These are phyloP conservation scores for Acrocephalus scirpaceus DNA, from an alignment of 2,797 vertebrate species.

Conservation along the genomic window DNA sequence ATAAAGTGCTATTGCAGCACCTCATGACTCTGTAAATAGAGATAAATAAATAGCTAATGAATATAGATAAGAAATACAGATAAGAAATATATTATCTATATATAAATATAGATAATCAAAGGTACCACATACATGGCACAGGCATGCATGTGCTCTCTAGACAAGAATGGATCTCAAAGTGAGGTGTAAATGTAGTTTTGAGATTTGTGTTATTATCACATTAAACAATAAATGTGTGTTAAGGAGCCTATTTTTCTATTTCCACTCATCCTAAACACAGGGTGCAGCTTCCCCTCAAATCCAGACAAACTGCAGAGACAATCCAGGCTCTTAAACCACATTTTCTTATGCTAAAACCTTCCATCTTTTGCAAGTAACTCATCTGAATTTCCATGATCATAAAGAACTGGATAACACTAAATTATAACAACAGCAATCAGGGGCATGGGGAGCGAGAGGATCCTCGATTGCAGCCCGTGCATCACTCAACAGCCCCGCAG, in stretches of 20 bases:
- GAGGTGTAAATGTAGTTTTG: not conserved
- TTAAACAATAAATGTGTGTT: not conserved
- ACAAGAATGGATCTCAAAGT: not conserved
- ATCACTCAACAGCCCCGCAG: slow-evolving; percentile 67
- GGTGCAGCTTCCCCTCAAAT: not conserved
- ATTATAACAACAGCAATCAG: slow-evolving; percentile 82
- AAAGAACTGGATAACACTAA: slow-evolving; percentile 72
- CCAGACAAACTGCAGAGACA: not conserved
- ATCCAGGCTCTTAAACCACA: not conserved
- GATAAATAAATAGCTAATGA: not conserved
- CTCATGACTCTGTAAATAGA: not conserved
- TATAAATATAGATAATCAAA: not conserved
- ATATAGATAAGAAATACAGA: no score
- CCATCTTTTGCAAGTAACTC: slow-evolving; percentile 30
- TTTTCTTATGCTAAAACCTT: slow-evolving; percentile 44
- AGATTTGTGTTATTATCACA: not conserved
- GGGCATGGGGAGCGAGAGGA: slow-evolving; percentile 76
- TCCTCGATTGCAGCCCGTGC: slow-evolving; percentile 70
- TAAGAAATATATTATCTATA: not conserved
- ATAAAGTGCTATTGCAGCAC: not conserved
- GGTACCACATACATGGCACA: not conserved
- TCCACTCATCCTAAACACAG: not conserved
- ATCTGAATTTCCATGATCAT: slow-evolving; percentile 71
- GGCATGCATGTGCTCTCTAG: rapidly evolving
- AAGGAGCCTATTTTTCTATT: not conserved